Evolutionary conservation across 2,888 invertebrate genomes (phyloP).

Genomic region (Gasteruption jaculator): DNA sequence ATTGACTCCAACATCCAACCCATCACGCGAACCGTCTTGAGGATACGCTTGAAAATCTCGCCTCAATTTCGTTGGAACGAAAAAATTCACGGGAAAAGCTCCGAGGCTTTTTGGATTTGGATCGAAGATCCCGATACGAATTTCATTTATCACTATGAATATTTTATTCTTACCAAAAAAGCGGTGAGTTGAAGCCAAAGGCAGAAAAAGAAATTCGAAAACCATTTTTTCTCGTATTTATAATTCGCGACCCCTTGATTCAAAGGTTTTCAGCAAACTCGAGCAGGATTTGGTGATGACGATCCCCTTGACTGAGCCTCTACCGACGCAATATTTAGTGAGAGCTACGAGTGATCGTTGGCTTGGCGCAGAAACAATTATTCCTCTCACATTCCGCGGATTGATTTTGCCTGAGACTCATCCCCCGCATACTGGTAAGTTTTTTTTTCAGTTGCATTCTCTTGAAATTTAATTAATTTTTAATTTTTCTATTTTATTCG

Average conservation of each 20-base stretch:
- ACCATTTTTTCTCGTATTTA: no score
- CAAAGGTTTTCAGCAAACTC: conserved; percentile 58
- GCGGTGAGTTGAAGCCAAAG: conserved; percentile 57
- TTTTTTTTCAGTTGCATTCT: not conserved
- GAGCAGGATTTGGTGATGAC: conserved; percentile 88
- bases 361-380: conserved; percentile 60
- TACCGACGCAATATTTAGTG: conserved; percentile 89
- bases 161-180: conserved; percentile 77
- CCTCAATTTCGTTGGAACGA: conserved; percentile 84
- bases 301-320: conserved; percentile 86
- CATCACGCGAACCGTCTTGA: conserved; percentile 87
- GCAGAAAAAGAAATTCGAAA: no score
- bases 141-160: conserved; percentile 93
- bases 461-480: not conserved
- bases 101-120: conserved; percentile 96
- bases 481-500: conserved; percentile 3
- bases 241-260: conserved; percentile 2
- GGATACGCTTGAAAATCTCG: conserved; percentile 74
- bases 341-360: conserved; percentile 84
- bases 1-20: conserved; percentile 87
- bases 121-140: conserved; percentile 94
- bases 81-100: conserved; percentile 79
- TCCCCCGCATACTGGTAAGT: conserved; percentile 81
- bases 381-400: conserved; percentile 74
- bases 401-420: conserved; percentile 87